Percentiles rank a stretch among this genome's conserved stretches.
Conservation (phyloP, 2,888 invertebrate species). For the Zele albiditarsus region DNA sequence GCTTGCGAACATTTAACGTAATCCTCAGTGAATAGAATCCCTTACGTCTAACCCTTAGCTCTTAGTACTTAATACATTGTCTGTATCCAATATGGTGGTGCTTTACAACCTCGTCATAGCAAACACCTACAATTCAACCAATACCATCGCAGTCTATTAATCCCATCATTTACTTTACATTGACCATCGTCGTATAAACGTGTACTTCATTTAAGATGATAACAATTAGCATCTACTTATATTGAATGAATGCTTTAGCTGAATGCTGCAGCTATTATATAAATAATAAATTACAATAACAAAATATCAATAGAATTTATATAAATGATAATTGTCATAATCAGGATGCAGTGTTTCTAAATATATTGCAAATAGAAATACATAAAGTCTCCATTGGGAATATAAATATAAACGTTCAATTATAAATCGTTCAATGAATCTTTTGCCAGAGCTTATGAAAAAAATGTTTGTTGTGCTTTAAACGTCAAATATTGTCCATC, state of each 20-base stretch:
- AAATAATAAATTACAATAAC: too few species aligned
- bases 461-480: constrained; percentile 17
- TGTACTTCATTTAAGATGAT: constrained; percentile 49
- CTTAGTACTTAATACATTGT: constrained; percentile 69
- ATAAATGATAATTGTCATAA: too few species aligned
- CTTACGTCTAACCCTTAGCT: constrained; percentile 57
- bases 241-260: neutral
- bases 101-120: constrained; percentile 66
- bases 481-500: neutral
- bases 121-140: constrained; percentile 45
- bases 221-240: constrained; percentile 67
- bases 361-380: too few species aligned
- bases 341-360: too few species aligned
- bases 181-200: neutral
- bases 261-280: neutral
- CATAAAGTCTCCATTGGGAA: too few species aligned
- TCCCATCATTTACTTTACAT: neutral
- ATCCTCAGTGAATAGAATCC: constrained; percentile 68
- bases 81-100: constrained; percentile 61
- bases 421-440: constrained; percentile 13
- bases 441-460: neutral
- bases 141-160: constrained; percentile 21
- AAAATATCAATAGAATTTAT: too few species aligned
- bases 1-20: constrained; percentile 69
- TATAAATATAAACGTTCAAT: neutral